Evolutionary conservation across 2,797 vertebrate species (phyloP).

Genomic region (Aplochiton taeniatus): DNA sequence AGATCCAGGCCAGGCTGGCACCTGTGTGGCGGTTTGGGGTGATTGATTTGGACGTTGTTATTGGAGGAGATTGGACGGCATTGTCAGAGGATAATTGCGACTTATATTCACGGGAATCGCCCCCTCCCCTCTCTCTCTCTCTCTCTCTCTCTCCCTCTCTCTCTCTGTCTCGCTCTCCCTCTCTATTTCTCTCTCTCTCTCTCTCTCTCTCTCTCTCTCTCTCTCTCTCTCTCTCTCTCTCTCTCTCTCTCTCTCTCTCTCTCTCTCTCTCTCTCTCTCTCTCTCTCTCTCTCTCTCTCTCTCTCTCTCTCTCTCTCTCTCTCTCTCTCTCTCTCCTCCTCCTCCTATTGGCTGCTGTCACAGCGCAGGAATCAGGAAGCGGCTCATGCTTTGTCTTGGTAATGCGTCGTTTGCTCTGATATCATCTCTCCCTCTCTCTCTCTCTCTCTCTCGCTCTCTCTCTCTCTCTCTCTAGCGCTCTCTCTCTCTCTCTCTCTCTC

Average conservation of each 20-base stretch:
- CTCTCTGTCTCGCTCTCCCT: no score
- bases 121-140: not conserved
- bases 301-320: no score
- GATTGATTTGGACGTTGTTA: conserved; percentile 59
- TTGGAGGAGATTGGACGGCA: conserved; percentile 32
- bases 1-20: conserved; percentile 45
- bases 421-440: conserved; percentile 38
- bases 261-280: no score
- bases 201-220: no score
- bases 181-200: no score
- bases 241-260: no score
- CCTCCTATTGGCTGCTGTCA: no score
- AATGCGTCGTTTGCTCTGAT: conserved; percentile 50
- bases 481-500: conserved; percentile 16
- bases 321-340: not conserved
- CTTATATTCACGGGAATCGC: conserved; percentile 20
- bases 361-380: conserved; percentile 40
- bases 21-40: conserved; percentile 50
- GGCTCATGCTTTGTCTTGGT: conserved; percentile 41
- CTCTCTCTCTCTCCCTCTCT: no score
- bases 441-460: conserved; percentile 24
- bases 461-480: conserved; percentile 26
- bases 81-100: conserved; percentile 53
- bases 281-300: no score
- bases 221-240: no score